phyloP scores from a whole-genome alignment of 2,888 invertebrate genomes.

The Gymnocheta viridis region DNA sequence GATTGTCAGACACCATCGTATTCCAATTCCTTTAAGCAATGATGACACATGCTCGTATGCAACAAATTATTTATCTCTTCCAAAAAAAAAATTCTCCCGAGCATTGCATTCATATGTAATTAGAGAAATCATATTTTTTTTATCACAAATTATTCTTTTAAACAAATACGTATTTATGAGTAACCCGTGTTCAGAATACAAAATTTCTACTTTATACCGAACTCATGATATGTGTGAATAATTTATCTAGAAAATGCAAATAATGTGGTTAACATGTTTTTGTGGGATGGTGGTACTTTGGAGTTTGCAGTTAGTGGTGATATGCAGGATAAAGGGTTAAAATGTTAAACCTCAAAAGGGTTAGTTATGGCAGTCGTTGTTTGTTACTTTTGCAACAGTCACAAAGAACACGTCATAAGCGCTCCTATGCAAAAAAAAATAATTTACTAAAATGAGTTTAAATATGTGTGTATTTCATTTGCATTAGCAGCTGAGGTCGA shows the following conservation, averaged over 20 bases:
- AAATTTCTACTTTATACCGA: conserved; percentile 21
- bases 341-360: conserved; percentile 29
- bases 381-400: not conserved
- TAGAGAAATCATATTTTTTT: conserved; percentile 48
- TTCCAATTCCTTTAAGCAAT: conserved; percentile 33
- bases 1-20: not conserved
- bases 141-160: conserved; percentile 16
- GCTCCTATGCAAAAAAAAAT: conserved; percentile 18
- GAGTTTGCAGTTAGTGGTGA: not conserved
- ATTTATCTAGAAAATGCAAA: conserved; percentile 48
- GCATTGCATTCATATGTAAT: conserved; percentile 62
- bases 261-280: conserved; percentile 14
- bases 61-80: conserved; percentile 63
- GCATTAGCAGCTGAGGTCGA: not conserved
- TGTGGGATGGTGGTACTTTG: not conserved
- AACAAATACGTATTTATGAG: conserved; percentile 48
- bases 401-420: conserved; percentile 24
- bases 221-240: conserved; percentile 42
- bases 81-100: conserved; percentile 44
- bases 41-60: conserved; percentile 52
- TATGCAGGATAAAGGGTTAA: not conserved
- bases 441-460: not conserved
- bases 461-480: not conserved
- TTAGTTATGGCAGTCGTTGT: conserved; percentile 8
- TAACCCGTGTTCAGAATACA: conserved; percentile 51